A percentile compares a stretch with the other conserved stretches of the same genome.
Evolutionary conservation across 2,797 vertebrate species (phyloP).

Genomic region (Loris lydekkerianus): DNA sequence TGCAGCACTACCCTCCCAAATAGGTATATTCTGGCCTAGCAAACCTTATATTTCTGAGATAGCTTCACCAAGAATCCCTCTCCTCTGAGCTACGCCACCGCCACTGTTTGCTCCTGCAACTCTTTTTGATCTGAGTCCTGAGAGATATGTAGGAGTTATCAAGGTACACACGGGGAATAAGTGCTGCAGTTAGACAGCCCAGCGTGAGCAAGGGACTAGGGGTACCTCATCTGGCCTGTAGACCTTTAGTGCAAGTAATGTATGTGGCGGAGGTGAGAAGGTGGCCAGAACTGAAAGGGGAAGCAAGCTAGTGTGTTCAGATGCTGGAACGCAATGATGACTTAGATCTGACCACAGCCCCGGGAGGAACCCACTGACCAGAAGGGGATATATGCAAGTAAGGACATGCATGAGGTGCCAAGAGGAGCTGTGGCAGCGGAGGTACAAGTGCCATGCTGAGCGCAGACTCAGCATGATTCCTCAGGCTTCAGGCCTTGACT

Average conservation of each 20-base stretch:
- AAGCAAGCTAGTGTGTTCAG: background rate
- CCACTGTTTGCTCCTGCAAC: background rate
- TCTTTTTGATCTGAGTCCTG: background rate
- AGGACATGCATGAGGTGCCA: background rate
- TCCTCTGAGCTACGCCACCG: background rate
- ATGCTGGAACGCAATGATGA: background rate
- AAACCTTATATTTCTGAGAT: background rate
- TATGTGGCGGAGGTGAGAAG: background rate
- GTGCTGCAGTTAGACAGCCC: background rate
- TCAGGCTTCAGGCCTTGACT: background rate
- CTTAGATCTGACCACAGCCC: background rate
- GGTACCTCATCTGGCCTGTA: background rate
- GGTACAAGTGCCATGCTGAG: background rate
- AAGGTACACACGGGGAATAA: background rate
- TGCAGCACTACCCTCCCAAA: background rate
- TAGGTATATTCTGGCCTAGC: background rate
- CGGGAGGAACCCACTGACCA: background rate
- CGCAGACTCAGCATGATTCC: background rate
- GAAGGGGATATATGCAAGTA: background rate
- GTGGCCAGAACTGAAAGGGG: background rate
- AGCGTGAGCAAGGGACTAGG: background rate
- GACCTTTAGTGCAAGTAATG: background rate
- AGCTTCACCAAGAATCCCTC: background rate
- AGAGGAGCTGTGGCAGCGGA: rapidly evolving
- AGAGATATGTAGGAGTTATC: background rate